Base-by-base conservation (phyloP, 2,113 vertebrate genomes). In the Onychostoma macrolepis region DNA sequence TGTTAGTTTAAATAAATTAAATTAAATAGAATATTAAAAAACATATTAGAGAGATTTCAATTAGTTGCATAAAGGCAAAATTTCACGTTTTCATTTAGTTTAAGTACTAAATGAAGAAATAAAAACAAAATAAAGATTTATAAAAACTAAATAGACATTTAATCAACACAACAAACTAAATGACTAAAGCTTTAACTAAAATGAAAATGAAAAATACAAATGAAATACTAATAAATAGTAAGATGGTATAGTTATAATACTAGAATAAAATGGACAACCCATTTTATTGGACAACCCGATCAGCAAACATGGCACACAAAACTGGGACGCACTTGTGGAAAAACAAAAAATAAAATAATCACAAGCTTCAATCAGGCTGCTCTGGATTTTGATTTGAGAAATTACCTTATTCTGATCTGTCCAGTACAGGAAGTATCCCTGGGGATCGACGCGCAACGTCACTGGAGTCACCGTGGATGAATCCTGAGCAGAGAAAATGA, bases 371-470 rank as follows among this genome's bases (percentile, higher is more conserved):
- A 8, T 67, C 28, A 19, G 28, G 2, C 28, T 67, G 28, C 28
- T 11, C 0, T 69, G 33, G 30, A 21, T 21, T 24, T 19, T 11
- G 10, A 58, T 38, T 36, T 33, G 15, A 78, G 38, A 33, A 43
- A 56, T 90, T 93, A 99, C 98, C 98, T 99, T 99, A 90, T 96
- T 99, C 88, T 99, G 98, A 92, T 99, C 98, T 1, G 97, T 98
- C 98, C 98, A 99, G 93, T 99, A 97, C 71, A 99, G 96, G 95
- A 97, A 99, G 94, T 97, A 97, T 89, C 98, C 98, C 85, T 98
- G 96, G 56, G 96, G 96, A 91, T 99, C 98, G 87, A 99, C 97
- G 84, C 94, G 94, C 43, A 99, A 95, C 87, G 97, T 97, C 92
- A 99, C 96, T 5, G 97, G 97, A 89, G 94, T 96, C 81, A 99